A percentile compares a stretch with the other conserved stretches of the same genome.
phyloP scores from a whole-genome alignment of 2,113 vertebrate species.

The Callipepla californica region DNA sequence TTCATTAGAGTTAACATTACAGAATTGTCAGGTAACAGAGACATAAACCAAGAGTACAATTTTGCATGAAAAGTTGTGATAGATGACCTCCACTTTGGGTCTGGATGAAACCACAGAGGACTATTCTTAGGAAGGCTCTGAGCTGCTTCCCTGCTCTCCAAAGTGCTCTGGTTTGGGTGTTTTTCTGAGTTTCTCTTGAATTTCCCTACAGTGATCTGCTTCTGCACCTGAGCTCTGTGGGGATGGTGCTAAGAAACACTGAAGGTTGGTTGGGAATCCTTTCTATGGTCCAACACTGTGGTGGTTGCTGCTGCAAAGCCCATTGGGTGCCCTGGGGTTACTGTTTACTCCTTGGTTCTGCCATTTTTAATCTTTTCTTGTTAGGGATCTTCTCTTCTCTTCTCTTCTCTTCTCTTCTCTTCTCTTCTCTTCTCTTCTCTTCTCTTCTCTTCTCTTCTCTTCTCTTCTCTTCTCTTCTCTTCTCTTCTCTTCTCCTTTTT shows the following conservation, averaged over 20 bases:
- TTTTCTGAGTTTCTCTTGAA: not conserved
- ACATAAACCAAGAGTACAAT: not conserved
- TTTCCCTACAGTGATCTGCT: not conserved
- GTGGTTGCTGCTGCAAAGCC: fast-evolving
- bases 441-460: too few relatives aligned
- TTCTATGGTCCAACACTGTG: fast-evolving
- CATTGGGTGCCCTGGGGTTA: fast-evolving
- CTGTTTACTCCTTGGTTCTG: not conserved
- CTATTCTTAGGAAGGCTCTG: not conserved
- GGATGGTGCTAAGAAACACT: not conserved
- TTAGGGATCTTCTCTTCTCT: too few relatives aligned
- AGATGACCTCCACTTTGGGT: fast-evolving
- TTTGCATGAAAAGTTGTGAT: not conserved
- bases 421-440: too few relatives aligned
- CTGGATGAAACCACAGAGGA: not conserved
- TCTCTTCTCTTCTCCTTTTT: too few relatives aligned
- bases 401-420: too few relatives aligned
- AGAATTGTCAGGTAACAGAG: not conserved
- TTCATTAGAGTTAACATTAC: not conserved
- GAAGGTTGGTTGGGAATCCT: not conserved
- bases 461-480: too few relatives aligned
- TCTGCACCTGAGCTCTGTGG: not conserved
- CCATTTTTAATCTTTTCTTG: too few relatives aligned
- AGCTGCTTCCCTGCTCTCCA: not conserved
- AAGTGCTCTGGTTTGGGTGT: not conserved